Base-by-base conservation (phyloP, 2,113 vertebrate species). In the Pteruthius melanotis region DNA sequence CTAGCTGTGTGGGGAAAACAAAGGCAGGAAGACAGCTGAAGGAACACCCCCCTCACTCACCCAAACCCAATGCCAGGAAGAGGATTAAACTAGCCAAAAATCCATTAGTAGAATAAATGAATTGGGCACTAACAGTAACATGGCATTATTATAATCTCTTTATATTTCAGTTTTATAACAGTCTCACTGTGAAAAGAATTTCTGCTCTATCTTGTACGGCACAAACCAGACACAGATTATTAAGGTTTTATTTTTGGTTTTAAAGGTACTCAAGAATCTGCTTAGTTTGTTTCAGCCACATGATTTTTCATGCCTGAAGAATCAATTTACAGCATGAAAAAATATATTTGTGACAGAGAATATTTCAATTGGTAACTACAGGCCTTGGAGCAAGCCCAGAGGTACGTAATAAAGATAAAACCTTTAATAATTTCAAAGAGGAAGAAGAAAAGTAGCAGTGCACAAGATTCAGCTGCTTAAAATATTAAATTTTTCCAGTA, bases 321-420 rank as follows among this genome's bases (percentile, higher is more conserved):
- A 80, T 83, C 37, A 90, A 77, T 80, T 95, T 93, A 30, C 13
- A 76, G 47, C 76, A 63, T 81, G 28, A 78, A 93, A 95, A 96
- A 81, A n/a, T n/a, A 72, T 52, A 7, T 30, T 82, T 28, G 22
- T 49, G n/a, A 44, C 44, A 87, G 57, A 86, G 45, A 78, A 39
- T 82, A 76, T 79, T 82, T 91, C 52, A 33, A 0, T 24, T 89
- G 44, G 23, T 60, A 56, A 57, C 61, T 68, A 21, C 1, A 75
- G 44, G 11, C 37, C 69, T 89, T 47, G 30, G 31, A 91, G 61
- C 53, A 84, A 93, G 61, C 74, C 49, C 74, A 89, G 87, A 84
- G 57, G 66, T 76, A 33, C 11, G 27, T 52, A 89, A 66, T 59
- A 75, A 81, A 44, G 59, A 59, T 42, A 86, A 90, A 83, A 63